phyloP scores from a whole-genome alignment of 2,797 vertebrate genomes.

The Linurgus olivaceus region DNA sequence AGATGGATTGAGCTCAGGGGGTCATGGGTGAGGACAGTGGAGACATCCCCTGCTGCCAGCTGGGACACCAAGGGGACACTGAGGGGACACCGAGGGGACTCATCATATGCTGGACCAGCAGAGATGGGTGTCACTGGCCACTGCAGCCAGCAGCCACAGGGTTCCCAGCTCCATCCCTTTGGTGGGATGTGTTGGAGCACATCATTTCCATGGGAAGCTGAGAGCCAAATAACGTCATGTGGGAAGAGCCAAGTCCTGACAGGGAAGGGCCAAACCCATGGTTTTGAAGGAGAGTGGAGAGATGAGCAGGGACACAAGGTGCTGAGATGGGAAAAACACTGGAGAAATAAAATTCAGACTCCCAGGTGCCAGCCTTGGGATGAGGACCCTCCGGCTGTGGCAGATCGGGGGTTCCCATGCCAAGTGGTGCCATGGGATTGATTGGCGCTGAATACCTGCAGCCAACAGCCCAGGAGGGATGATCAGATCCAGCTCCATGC shows the following conservation, averaged over 20 bases:
- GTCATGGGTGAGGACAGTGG: not conserved
- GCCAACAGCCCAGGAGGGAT: rapidly evolving
- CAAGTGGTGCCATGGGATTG: rapidly evolving
- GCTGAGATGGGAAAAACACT: not conserved
- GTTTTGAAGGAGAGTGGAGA: rapidly evolving
- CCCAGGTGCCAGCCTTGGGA: rapidly evolving
- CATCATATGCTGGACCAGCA: rapidly evolving
- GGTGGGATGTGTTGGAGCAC: not conserved
- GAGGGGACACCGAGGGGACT: not conserved
- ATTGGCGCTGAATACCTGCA: not conserved
- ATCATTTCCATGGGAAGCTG: not conserved
- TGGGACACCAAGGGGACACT: not conserved
- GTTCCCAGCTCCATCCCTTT: not conserved
- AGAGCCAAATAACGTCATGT: rapidly evolving
- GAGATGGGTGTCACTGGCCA: rapidly evolving
- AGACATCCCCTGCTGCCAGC: not conserved
- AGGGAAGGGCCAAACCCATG: not conserved
- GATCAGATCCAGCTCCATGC: rapidly evolving
- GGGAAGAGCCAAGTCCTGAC: not conserved
- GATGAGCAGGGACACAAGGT: rapidly evolving
- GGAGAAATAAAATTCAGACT: not conserved
- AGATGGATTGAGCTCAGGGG: not conserved
- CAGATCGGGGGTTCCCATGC: rapidly evolving
- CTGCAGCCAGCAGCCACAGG: rapidly evolving
- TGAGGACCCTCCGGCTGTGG: rapidly evolving